Conservation (phyloP, 2,888 invertebrate genomes). For the Drosophila flavopinicola region DNA sequence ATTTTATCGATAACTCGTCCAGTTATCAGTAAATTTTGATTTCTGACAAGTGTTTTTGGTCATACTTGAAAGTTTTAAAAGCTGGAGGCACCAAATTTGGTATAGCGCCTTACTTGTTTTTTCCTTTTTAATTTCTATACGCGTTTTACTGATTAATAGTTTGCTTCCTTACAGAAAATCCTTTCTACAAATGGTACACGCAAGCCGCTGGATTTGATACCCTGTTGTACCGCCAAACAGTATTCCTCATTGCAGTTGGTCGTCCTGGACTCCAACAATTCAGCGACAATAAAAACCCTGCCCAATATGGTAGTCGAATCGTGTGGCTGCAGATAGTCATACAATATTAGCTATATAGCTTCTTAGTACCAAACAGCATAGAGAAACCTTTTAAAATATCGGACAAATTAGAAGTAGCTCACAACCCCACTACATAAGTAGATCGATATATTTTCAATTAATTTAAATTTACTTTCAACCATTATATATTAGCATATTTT, state of each 20-base stretch:
- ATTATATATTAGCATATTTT: slow-evolving; percentile 56
- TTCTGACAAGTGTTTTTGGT: slow-evolving; percentile 25
- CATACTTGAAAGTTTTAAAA: too few relatives aligned
- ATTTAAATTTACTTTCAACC: slow-evolving; percentile 59
- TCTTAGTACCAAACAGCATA: slow-evolving; percentile 24
- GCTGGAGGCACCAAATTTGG: too few relatives aligned
- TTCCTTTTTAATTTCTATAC: too few relatives aligned
- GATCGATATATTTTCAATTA: slow-evolving; percentile 33
- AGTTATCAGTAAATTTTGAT: slow-evolving; percentile 1
- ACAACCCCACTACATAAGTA: slow-evolving; percentile 17
- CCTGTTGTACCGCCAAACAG: slow-evolving; percentile 94
- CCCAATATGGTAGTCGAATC: slow-evolving; percentile 96
- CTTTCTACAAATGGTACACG: slow-evolving; percentile 85
- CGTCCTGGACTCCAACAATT: slow-evolving; percentile 91
- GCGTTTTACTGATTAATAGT: too few relatives aligned
- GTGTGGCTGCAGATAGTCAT: slow-evolving; percentile 92
- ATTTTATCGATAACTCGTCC: not conserved
- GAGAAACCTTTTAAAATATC: slow-evolving; percentile 26
- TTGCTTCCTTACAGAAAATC: slow-evolving; percentile 87
- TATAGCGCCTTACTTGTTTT: too few relatives aligned
- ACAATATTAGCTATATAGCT: slow-evolving; percentile 26
- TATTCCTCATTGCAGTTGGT: slow-evolving; percentile 92
- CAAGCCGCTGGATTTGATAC: slow-evolving; percentile 88
- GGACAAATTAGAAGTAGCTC: slow-evolving; percentile 67
- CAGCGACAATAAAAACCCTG: slow-evolving; percentile 90